These are phyloP conservation scores for Siniperca scherzeri DNA, from an alignment of 2,797 vertebrate genomes.

Conservation along the genomic window DNA sequence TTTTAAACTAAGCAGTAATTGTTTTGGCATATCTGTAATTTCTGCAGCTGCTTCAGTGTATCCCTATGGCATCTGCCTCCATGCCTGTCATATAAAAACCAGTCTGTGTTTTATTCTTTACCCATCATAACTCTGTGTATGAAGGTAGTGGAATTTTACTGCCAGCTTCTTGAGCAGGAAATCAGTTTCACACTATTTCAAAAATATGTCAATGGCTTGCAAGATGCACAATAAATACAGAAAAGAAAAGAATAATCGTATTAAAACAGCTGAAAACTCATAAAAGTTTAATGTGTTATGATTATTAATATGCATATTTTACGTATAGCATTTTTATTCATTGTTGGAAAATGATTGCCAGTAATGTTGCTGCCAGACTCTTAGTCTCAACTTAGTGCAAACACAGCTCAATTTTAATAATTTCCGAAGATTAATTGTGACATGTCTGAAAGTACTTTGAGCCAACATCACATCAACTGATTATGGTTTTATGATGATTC, in stretches of 20 bases:
- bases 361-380: slow-evolving; percentile 38
- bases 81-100: slow-evolving; percentile 59
- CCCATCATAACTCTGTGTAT: slow-evolving; percentile 42
- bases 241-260: slow-evolving; percentile 46
- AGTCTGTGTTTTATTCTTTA: slow-evolving; percentile 63
- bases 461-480: slow-evolving; percentile 62
- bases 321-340: slow-evolving; percentile 53
- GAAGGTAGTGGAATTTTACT: slow-evolving; percentile 62
- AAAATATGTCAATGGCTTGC: slow-evolving; percentile 66
- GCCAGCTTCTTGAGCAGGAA: slow-evolving; percentile 66
- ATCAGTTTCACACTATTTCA: slow-evolving; percentile 59
- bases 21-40: slow-evolving; percentile 23
- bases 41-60: slow-evolving; percentile 44
- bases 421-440: slow-evolving; percentile 65
- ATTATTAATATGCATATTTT: slow-evolving; percentile 50
- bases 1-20: slow-evolving; percentile 25
- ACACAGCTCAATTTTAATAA: slow-evolving; percentile 61
- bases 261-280: slow-evolving; percentile 44
- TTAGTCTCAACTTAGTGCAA: slow-evolving; percentile 52
- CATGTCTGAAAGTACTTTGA: slow-evolving; percentile 56
- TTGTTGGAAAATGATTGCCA: slow-evolving; percentile 50
- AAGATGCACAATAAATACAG: slow-evolving; percentile 59
- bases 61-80: slow-evolving; percentile 47
- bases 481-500: slow-evolving; percentile 60
- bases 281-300: slow-evolving; percentile 44